These are phyloP conservation scores for Ichneumon xanthorius DNA, from an alignment of 2,888 invertebrate species.

Conservation along the genomic window DNA sequence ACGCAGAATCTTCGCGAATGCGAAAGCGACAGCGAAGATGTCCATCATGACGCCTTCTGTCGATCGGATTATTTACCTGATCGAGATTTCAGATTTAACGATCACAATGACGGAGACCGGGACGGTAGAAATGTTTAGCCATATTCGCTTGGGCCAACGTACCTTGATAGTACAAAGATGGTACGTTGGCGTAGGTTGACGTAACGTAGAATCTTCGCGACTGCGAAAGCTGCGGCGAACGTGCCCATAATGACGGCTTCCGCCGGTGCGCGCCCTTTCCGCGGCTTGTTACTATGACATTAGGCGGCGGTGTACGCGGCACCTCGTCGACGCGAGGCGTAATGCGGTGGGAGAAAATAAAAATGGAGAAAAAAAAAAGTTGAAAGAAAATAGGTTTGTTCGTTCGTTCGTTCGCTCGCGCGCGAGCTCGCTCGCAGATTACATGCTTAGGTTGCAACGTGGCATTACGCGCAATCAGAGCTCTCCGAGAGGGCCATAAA, in stretches of 20 bases:
- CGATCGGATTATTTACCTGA: too few relatives aligned
- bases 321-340: constrained; percentile 49
- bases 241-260: constrained; percentile 57
- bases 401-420: constrained; percentile 32
- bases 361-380: constrained; percentile 19
- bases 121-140: neutral
- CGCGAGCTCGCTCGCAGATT: constrained; percentile 65
- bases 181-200: neutral
- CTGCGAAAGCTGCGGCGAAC: constrained; percentile 31
- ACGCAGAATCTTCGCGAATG: neutral
- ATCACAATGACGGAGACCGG: too few relatives aligned
- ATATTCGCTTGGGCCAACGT: neutral
- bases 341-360: constrained; percentile 50
- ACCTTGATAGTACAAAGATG: neutral
- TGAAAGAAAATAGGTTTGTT: constrained; percentile 5
- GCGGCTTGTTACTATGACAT: constrained; percentile 67
- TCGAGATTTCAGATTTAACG: too few relatives aligned
- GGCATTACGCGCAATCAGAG: constrained; percentile 76
- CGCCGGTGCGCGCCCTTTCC: constrained; percentile 53
- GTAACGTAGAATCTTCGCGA: constrained; percentile 1
- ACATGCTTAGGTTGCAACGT: constrained; percentile 72
- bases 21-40: too few relatives aligned
- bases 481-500: constrained; percentile 69
- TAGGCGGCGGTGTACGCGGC: constrained; percentile 57
- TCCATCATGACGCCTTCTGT: too few relatives aligned